Evolutionary conservation across 2,888 invertebrate species (phyloP).

Genomic region (Phorcus lineatus): DNA sequence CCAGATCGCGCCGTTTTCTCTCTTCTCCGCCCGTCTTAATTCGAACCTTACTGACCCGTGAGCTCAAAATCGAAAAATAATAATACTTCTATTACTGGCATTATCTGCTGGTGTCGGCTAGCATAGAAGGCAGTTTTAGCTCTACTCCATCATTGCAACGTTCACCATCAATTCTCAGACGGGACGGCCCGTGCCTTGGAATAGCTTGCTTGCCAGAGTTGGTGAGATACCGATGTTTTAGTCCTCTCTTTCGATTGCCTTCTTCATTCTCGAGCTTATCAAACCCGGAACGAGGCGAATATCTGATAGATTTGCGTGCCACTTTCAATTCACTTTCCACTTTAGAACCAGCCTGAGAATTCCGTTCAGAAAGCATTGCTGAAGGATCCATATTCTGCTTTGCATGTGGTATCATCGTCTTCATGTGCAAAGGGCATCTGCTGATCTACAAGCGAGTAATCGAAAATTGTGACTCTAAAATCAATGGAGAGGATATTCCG

Average conservation of each 20-base stretch:
- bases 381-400: no score
- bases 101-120: conserved; percentile 21
- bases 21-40: conserved; percentile 16
- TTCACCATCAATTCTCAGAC: not conserved
- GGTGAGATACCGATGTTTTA: not conserved
- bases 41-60: not conserved
- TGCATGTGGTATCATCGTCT: no score
- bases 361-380: not conserved
- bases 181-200: not conserved
- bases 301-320: conserved; percentile 11
- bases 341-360: not conserved
- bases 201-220: not conserved
- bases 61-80: conserved; percentile 24
- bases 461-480: no score
- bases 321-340: not conserved
- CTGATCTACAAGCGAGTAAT: no score
- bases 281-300: not conserved
- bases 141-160: not conserved
- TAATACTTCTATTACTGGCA: conserved; percentile 27
- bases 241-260: not conserved
- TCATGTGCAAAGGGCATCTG: no score
- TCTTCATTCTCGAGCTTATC: not conserved
- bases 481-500: no score
- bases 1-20: conserved; percentile 12
- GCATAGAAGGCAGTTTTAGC: conserved; percentile 24